Base-by-base conservation (phyloP, 2,797 vertebrate genomes). In the Allobates femoralis region DNA sequence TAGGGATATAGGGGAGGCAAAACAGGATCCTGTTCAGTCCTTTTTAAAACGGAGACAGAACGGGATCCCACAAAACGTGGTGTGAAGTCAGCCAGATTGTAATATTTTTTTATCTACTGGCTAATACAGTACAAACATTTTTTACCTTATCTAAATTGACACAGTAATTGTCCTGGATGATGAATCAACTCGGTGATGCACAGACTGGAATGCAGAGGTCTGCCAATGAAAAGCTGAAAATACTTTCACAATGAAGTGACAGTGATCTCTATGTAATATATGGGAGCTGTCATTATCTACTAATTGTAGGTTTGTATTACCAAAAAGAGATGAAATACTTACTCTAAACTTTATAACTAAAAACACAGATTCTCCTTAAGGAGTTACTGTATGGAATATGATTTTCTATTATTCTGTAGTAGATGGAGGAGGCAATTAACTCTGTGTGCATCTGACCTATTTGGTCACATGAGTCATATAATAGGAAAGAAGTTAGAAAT, bases 111-210 rank as follows among this genome's bases (percentile, higher is more conserved):
- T n/a, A n/a, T n/a, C n/a, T n/a, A n/a, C n/a, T n/a, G n/a, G n/a
- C n/a, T n/a, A n/a, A n/a, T n/a, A n/a, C n/a, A n/a, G n/a, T n/a
- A n/a, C n/a, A n/a, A n/a, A n/a, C n/a, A n/a, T n/a, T n/a, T n/a
- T n/a, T n/a, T n/a, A n/a, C n/a, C n/a, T n/a, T n/a, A n/a, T 56
- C 32, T 77, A 56, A 53, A 60, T 37, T 78, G 67, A 41, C 53
- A 74, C 62, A 41, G 53, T 46, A 60, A 83, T 83, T 62, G 34
- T 56, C 37, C 56, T 16, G 53, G 16, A 60, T 10, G 69, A 26
- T 81, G 81, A 81, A 37, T 86, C 85, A 86, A 28, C 55, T 50
- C 34, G 28, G 85, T 55, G 67, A 73, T 81, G 21, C 53, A n/a
- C 69, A 30, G 23, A 34, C 11, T 53, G 56, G 69, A 83, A 74